Base-by-base conservation (phyloP, 2,113 vertebrate species). In the Hiodon tergisus region DNA sequence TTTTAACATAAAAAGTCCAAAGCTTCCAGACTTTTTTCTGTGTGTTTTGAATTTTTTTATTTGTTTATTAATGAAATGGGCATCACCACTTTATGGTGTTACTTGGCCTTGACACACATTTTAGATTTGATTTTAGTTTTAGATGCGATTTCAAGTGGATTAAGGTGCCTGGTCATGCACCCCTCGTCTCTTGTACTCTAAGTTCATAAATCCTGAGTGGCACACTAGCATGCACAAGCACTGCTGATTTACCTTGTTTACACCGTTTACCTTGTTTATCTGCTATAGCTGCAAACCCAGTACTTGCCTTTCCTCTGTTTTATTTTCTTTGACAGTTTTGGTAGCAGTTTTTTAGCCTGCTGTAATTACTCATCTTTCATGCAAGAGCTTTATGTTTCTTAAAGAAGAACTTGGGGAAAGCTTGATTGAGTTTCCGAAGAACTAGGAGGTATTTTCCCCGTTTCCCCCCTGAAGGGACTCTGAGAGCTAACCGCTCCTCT, bases 291-390 rank as follows among this genome's bases (percentile, higher is more conserved):
- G 46, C 4, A 9, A 66, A 48, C 8, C 63, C 63, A 48, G 5
- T 10, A 66, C 10, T 7, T 7, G 63, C 8, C 47, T 66, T 66
- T 16, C 10, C 63, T 66, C 48, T 17, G 31, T 31, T 31, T 31
- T 31, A 0, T 2, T 31, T 11, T 48, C 3, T 48, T 48, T 63
- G 13, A 14, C 3, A 59, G 9, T 46, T 5, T 46, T 65, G 3
- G 51, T 52, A 17, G 69, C 55, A 52, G 58, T 71, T 54, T 71
- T 52, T 46, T 55, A 6, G 69, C 69, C 69, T 55, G 69, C 69
- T 71, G 69, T 13, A 10, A 46, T 8, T 58, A 58, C 13, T 71
- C 51, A 55, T 53, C 8, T 71, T 71, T 71, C 53, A 71, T 72
- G 70, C 60, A 57, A 57, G 17, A 61, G 55, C 57, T 51, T 66